Evolutionary conservation across 2,888 invertebrate species (phyloP).

Genomic region (Biston betularia): DNA sequence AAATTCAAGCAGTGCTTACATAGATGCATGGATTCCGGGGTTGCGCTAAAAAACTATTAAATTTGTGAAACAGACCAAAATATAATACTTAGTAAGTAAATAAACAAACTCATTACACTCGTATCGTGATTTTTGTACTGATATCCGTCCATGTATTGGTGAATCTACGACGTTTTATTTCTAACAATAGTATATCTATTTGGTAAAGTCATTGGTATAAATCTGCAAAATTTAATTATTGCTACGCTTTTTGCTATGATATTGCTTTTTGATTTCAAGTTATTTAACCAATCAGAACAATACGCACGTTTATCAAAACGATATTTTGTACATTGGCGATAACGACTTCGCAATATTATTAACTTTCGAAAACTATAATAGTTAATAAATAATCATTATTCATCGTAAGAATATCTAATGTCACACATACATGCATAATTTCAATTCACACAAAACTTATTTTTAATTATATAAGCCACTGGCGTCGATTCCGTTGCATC

Average conservation of each 20-base stretch:
- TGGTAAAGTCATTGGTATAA: neutral
- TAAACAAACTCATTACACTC: neutral
- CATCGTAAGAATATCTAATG: conserved; percentile 11
- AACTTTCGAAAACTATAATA: too few species aligned
- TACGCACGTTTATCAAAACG: neutral
- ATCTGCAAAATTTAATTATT: neutral
- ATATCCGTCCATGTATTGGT: too few species aligned
- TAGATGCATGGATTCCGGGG: too few species aligned
- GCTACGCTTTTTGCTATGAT: neutral
- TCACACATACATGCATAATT: conserved; percentile 2
- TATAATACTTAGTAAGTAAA: too few species aligned
- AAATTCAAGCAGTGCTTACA: too few species aligned
- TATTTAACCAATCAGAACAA: neutral
- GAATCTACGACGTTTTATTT: neutral
- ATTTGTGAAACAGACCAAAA: too few species aligned
- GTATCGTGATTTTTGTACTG: too few species aligned
- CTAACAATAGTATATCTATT: neutral
- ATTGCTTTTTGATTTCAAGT: conserved; percentile 3
- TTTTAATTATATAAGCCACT: too few species aligned
- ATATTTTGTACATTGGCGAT: neutral
- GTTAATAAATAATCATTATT: neutral
- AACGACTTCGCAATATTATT: too few species aligned
- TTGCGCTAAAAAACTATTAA: too few species aligned
- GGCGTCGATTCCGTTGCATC: too few species aligned
- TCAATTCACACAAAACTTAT: conserved; percentile 7